phyloP scores from a whole-genome alignment of 2,888 invertebrate species.

The Nemoura dubitans region DNA sequence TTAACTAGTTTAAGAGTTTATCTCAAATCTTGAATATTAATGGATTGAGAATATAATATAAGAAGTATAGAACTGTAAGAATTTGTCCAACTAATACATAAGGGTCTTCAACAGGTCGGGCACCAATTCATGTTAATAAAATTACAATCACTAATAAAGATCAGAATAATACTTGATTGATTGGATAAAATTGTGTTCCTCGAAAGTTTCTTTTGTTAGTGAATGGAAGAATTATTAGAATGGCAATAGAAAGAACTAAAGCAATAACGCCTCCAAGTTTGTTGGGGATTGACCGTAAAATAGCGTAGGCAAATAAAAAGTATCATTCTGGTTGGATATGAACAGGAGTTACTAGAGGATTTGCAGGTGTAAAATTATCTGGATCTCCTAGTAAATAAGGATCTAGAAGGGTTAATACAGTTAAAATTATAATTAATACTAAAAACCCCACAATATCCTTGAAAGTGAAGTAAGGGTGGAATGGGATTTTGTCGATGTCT shows the following conservation, averaged over 20 bases:
- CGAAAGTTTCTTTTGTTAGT: slow-evolving; percentile 66
- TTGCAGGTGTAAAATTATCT: slow-evolving; percentile 78
- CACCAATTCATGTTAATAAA: slow-evolving; percentile 77
- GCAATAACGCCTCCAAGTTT: slow-evolving; percentile 80
- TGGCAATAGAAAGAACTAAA: slow-evolving; percentile 71
- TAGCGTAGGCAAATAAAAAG: slow-evolving; percentile 83
- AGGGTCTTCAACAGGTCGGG: slow-evolving; percentile 73
- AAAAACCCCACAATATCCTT: slow-evolving; percentile 73
- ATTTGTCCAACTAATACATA: slow-evolving; percentile 71
- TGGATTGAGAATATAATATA: slow-evolving; percentile 67
- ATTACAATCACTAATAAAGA: slow-evolving; percentile 65
- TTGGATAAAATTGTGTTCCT: slow-evolving; percentile 68
- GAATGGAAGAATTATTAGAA: slow-evolving; percentile 71
- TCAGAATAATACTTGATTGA: slow-evolving; percentile 63
- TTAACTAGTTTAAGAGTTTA: slow-evolving; percentile 63
- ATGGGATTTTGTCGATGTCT: slow-evolving; percentile 74
- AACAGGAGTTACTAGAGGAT: slow-evolving; percentile 73
- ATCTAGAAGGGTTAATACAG: slow-evolving; percentile 66
- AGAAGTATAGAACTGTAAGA: slow-evolving; percentile 68
- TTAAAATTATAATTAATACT: slow-evolving; percentile 65
- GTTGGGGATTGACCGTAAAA: slow-evolving; percentile 81
- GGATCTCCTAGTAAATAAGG: slow-evolving; percentile 68
- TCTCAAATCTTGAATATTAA: slow-evolving; percentile 66
- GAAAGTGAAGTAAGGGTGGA: slow-evolving; percentile 71
- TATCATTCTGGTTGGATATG: slow-evolving; percentile 89